Evolutionary conservation across 1,140 invertebrate genomes (phyloP).

Genomic region (Drosophila pectinifera): DNA sequence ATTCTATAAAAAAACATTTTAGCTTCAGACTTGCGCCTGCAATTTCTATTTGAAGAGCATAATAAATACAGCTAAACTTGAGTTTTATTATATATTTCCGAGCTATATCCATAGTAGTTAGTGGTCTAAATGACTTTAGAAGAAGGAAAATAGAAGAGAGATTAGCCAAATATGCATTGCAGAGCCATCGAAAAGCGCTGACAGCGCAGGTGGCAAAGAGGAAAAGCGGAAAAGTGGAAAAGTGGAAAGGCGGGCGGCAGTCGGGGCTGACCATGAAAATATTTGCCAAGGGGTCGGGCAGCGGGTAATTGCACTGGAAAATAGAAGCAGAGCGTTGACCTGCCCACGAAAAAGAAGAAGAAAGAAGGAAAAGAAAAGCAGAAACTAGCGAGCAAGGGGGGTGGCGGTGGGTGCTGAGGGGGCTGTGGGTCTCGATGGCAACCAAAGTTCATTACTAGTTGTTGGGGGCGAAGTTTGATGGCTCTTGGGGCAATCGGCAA

Average conservation of each 20-base stretch:
- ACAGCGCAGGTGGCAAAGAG: neutral
- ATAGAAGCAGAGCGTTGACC: slow-evolving; percentile 37
- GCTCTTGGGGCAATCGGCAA: slow-evolving; percentile 50
- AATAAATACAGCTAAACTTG: no score
- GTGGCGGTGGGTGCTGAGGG: neutral
- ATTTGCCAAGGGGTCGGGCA: slow-evolving; percentile 25
- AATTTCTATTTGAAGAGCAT: no score
- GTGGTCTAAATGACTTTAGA: neutral
- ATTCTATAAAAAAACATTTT: no score
- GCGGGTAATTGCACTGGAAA: slow-evolving; percentile 36
- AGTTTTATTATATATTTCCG: neutral
- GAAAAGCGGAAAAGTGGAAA: slow-evolving; percentile 6
- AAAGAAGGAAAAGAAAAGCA: neutral
- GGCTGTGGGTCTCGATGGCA: slow-evolving; percentile 26
- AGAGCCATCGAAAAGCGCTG: slow-evolving; percentile 13
- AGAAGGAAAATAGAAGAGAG: neutral
- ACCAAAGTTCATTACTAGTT: slow-evolving; percentile 66
- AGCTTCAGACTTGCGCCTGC: no score
- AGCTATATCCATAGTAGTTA: neutral
- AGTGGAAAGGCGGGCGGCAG: slow-evolving; percentile 8
- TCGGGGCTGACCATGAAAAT: slow-evolving; percentile 49
- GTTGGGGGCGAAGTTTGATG: slow-evolving; percentile 31
- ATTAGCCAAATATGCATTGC: slow-evolving; percentile 7
- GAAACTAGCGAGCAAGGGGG: slow-evolving; percentile 9
- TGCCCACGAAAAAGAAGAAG: slow-evolving; percentile 14